Percentiles rank a stretch among this genome's conserved stretches.
phyloP scores from a whole-genome alignment of 2,797 vertebrate genomes.

The Molossus alvarezi region DNA sequence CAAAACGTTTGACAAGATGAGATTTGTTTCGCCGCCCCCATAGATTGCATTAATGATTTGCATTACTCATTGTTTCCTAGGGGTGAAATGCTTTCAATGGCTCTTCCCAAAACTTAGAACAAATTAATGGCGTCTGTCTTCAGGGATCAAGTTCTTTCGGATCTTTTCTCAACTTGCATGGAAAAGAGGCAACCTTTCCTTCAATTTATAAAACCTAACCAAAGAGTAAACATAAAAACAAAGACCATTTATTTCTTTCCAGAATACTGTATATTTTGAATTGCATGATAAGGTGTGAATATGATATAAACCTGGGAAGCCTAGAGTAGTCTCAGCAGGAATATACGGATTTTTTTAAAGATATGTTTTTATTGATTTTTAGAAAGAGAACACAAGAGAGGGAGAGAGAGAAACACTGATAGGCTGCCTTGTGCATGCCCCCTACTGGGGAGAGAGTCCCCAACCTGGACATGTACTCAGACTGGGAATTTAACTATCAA shows the following conservation, averaged over 20 bases:
- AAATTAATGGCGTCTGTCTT: neutral
- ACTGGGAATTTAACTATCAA: no score
- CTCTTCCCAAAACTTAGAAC: neutral
- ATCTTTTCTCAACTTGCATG: neutral
- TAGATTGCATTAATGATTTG: neutral
- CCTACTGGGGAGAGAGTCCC: no score
- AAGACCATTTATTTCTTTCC: neutral
- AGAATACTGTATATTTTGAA: neutral
- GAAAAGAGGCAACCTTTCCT: constrained; percentile 17
- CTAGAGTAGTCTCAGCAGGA: neutral
- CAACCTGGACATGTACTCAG: no score
- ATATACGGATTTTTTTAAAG: neutral
- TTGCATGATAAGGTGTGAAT: neutral
- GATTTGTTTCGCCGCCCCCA: neutral
- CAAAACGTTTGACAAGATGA: neutral
- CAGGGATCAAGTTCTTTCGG: constrained; percentile 22
- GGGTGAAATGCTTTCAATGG: neutral
- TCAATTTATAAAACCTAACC: neutral
- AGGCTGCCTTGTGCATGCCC: no score
- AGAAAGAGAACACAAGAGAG: no score
- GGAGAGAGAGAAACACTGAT: no score
- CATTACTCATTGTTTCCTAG: neutral
- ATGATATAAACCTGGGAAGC: neutral
- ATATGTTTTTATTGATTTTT: no score
- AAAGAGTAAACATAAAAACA: neutral